phyloP scores from a whole-genome alignment of 2,888 invertebrate species.

The Leptinotarsa juncta region DNA sequence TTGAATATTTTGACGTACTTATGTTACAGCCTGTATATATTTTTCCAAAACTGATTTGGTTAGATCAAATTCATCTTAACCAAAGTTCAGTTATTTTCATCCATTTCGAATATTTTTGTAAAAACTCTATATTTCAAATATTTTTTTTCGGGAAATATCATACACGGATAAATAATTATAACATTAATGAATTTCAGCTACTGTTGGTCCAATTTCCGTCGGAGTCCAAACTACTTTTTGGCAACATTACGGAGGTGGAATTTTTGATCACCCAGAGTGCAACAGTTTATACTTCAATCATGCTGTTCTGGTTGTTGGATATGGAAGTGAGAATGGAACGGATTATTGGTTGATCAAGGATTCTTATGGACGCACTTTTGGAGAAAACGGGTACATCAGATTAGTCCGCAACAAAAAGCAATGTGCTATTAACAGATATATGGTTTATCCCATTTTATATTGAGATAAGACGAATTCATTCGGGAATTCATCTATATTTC shows the following conservation, averaged over 20 bases:
- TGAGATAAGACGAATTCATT: no score
- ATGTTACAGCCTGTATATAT: no score
- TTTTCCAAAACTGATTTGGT: no score
- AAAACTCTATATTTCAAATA: no score
- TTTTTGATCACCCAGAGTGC: constrained; percentile 5
- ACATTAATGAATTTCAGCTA: constrained; percentile 2
- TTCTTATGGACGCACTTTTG: constrained; percentile 64
- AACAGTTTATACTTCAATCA: background rate
- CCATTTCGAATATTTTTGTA: no score
- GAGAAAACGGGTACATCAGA: constrained; percentile 56
- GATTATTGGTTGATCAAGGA: constrained; percentile 80
- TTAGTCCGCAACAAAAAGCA: constrained; percentile 44
- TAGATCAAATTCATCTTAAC: no score
- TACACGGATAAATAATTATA: no score
- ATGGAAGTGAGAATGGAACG: constrained; percentile 65
- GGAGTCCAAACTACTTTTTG: background rate
- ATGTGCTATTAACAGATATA: background rate
- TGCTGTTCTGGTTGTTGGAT: constrained; percentile 23
- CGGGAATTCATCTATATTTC: no score
- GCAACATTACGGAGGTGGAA: constrained; percentile 22
- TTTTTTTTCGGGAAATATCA: no score
- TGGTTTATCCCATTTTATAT: no score
- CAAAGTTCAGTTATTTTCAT: no score
- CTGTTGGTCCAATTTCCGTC: constrained; percentile 22
- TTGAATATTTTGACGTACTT: no score